A percentile compares a stretch with the other conserved stretches of the same genome.
These are phyloP conservation scores for Cliona cf. orientalis DNA, from an alignment of 37 sponge, comb jelly and placozoan genomes.

Conservation along the genomic window DNA sequence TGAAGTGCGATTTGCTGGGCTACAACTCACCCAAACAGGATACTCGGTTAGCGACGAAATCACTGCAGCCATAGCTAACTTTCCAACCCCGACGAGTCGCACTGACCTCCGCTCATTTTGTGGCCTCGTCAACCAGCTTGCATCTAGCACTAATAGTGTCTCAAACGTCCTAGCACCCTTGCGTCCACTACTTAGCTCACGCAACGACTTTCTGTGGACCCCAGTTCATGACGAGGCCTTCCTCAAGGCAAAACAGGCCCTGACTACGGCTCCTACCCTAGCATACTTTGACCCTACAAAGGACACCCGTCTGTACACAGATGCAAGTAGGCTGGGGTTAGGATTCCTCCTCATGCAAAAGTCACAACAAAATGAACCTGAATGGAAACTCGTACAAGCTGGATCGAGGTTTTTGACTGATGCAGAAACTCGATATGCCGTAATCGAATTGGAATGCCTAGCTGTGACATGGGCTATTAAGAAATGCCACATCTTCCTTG, in stretches of 20 bases:
- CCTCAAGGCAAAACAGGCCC: slow-evolving; percentile 1
- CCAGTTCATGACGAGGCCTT: slow-evolving; percentile 33
- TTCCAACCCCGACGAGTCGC: slow-evolving; percentile 44
- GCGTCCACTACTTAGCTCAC: slow-evolving; percentile 32
- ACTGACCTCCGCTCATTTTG: slow-evolving; percentile 49
- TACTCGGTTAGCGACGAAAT: slow-evolving; percentile 19
- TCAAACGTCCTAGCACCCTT: slow-evolving; percentile 26
- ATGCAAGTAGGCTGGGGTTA: slow-evolving; percentile 42
- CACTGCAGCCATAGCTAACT: slow-evolving; percentile 39
- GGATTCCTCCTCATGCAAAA: slow-evolving; percentile 40
- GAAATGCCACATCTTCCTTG: slow-evolving; percentile 39
- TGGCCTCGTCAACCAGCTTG: slow-evolving; percentile 48
- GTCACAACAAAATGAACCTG: background rate
- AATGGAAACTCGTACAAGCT: slow-evolving; percentile 35
- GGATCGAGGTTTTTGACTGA: slow-evolving; percentile 48
- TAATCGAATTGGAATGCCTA: slow-evolving; percentile 53
- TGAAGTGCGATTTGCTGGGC: slow-evolving; percentile 29
- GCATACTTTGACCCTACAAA: slow-evolving; percentile 40
- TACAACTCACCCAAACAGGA: slow-evolving; percentile 3
- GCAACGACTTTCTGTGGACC: slow-evolving; percentile 54
- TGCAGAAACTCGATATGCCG: slow-evolving; percentile 27
- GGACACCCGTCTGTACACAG: slow-evolving; percentile 47
- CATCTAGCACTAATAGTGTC: slow-evolving; percentile 5
- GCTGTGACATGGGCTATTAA: slow-evolving; percentile 49
- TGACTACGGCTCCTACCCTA: slow-evolving; percentile 26